These are phyloP conservation scores for Apomyelois bistriatella DNA, from an alignment of 2,888 invertebrate genomes.

Conservation along the genomic window DNA sequence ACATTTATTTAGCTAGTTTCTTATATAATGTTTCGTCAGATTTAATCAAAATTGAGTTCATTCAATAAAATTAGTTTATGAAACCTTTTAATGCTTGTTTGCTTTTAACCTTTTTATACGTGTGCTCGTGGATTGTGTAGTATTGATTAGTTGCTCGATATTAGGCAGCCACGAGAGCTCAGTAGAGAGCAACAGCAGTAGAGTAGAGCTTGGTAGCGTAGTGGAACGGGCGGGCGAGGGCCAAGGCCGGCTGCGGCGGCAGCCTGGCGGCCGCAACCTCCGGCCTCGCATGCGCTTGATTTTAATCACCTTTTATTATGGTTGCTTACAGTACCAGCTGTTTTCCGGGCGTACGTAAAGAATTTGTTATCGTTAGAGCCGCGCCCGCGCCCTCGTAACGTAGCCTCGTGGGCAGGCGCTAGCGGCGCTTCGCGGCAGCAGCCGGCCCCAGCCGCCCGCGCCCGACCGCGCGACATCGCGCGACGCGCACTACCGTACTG, in stretches of 20 bases:
- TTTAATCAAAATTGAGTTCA: not conserved
- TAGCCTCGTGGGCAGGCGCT: conserved; percentile 41
- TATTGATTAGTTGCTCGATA: conserved; percentile 19
- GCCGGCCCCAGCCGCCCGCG: conserved; percentile 35
- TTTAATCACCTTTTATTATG: conserved; percentile 63
- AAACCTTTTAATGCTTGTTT: conserved; percentile 3
- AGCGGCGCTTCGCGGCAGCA: conserved; percentile 31
- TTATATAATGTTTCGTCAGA: no score
- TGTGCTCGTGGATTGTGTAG: conserved; percentile 28
- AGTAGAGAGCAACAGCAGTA: conserved; percentile 21
- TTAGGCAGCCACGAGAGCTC: conserved; percentile 17
- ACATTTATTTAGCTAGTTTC: no score
- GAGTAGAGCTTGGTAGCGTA: conserved; percentile 37
- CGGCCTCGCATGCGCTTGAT: conserved; percentile 41
- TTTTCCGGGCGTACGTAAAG: conserved; percentile 83
- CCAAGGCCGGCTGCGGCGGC: conserved; percentile 36
- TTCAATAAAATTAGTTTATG: not conserved
- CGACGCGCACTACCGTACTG: conserved; percentile 35
- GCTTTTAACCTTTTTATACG: not conserved
- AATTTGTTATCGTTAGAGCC: conserved; percentile 55
- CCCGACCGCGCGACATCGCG: conserved; percentile 35
- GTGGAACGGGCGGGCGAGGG: conserved; percentile 48
- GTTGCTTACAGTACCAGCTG: conserved; percentile 84
- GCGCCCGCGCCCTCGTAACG: conserved; percentile 34
- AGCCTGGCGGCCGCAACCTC: conserved; percentile 30